These are phyloP conservation scores for Hiodon tergisus DNA, from an alignment of 2,113 vertebrate genomes.

Conservation along the genomic window DNA sequence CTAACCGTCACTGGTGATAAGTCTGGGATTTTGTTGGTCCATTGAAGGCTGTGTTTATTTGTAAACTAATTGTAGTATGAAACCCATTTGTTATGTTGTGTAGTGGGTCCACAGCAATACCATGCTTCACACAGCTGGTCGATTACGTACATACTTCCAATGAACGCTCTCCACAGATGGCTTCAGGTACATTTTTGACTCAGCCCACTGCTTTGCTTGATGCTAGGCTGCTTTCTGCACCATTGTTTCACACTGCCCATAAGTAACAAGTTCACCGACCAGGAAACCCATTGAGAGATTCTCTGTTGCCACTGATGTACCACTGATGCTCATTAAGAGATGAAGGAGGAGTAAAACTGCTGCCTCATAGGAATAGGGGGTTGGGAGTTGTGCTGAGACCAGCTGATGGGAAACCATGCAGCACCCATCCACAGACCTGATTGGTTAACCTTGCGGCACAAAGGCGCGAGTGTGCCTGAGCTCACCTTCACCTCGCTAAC, in stretches of 20 bases:
- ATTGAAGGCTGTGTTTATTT: too few species aligned
- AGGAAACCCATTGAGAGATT: not conserved
- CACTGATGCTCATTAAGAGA: not conserved
- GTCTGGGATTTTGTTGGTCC: too few species aligned
- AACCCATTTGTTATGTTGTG: too few species aligned
- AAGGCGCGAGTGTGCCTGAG: not conserved
- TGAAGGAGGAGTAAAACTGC: not conserved
- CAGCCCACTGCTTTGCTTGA: not conserved
- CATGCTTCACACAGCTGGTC: not conserved
- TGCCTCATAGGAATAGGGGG: not conserved
- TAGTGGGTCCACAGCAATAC: not conserved
- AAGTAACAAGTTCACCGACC: not conserved
- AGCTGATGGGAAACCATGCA: not conserved
- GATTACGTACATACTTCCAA: not conserved
- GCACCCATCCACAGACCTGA: not conserved
- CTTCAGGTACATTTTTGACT: not conserved
- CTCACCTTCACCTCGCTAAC: not conserved
- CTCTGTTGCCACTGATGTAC: not conserved
- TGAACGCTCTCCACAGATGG: not conserved
- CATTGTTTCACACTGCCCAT: not conserved
- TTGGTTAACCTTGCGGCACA: not conserved
- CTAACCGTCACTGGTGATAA: too few species aligned
- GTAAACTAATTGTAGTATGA: too few species aligned
- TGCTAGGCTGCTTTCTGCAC: not conserved
- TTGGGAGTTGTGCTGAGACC: not conserved